phyloP scores from a whole-genome alignment of 2,113 vertebrate species.

The Hippocampus barbouri region DNA sequence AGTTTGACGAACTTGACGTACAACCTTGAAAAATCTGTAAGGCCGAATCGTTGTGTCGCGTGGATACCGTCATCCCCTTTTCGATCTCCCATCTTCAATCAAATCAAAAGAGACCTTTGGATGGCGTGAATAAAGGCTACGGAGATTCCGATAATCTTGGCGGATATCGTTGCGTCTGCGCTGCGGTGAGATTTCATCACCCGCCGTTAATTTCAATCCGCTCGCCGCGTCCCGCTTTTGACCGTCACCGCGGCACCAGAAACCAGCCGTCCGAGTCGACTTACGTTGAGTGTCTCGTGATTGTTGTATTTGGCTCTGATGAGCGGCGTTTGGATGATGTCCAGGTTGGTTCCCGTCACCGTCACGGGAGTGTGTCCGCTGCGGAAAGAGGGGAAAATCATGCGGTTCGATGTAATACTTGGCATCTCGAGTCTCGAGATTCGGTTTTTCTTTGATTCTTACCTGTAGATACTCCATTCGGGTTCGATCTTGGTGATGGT shows the following conservation, averaged over 20 bases:
- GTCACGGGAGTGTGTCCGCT: conserved; percentile 93
- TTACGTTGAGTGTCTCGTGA: conserved; percentile 90
- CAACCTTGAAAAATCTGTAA: neutral
- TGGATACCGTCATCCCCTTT: conserved; percentile 21
- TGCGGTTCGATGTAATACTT: neutral
- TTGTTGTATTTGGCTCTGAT: conserved; percentile 92
- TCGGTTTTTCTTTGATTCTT: neutral
- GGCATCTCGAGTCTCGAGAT: too few species aligned
- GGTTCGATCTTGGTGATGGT: conserved; percentile 90
- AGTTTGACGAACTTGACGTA: neutral
- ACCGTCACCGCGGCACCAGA: conserved; percentile 20
- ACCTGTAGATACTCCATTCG: conserved; percentile 97
- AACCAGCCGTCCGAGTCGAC: conserved; percentile 42
- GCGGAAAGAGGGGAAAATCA: conserved; percentile 12
- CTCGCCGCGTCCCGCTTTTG: neutral
- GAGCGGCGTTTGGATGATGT: conserved; percentile 95
- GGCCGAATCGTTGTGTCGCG: neutral
- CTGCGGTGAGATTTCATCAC: conserved; percentile 15
- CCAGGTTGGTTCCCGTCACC: conserved; percentile 92
- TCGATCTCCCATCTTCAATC: conserved; percentile 39
- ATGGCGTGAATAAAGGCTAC: conserved; percentile 37
- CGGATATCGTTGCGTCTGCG: conserved; percentile 25
- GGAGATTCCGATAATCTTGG: conserved; percentile 42
- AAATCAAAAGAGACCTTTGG: conserved; percentile 39
- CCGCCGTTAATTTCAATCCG: conserved; percentile 16